Conservation (phyloP, 2,797 vertebrate genomes). For the Naso thynnoides region DNA sequence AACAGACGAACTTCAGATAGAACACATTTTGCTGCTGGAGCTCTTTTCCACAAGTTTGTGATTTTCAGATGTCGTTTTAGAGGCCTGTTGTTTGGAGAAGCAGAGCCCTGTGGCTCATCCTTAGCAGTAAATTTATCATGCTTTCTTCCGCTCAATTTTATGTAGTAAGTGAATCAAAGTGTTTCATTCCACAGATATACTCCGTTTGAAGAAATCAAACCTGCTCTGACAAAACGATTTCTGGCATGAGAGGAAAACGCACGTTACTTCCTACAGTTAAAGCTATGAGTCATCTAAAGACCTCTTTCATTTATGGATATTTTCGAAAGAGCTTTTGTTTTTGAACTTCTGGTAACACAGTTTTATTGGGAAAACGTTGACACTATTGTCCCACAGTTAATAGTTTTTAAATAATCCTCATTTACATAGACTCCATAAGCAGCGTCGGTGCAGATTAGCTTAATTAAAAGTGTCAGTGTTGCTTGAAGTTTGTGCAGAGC, state of each 20-base stretch:
- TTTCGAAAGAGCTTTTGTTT: neutral
- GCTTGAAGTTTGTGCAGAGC: constrained; percentile 59
- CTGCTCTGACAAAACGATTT: constrained; percentile 38
- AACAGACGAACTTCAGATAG: neutral
- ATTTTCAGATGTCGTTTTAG: neutral
- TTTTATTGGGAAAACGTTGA: constrained; percentile 5
- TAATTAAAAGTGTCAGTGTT: constrained; percentile 56
- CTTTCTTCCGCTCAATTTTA: constrained; percentile 22
- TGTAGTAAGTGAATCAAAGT: constrained; percentile 36
- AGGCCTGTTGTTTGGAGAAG: neutral
- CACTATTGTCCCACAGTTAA: constrained; percentile 3
- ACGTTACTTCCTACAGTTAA: constrained; percentile 11
- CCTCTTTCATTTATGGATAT: constrained; percentile 11
- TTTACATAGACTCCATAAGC: constrained; percentile 38
- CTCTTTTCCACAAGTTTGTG: constrained; percentile 8
- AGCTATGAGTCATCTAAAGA: constrained; percentile 26
- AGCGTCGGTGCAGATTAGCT: constrained; percentile 24
- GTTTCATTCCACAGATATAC: constrained; percentile 37
- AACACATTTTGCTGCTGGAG: neutral
- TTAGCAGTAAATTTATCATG: constrained; percentile 30
- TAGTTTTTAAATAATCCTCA: constrained; percentile 34
- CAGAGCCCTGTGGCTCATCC: constrained; percentile 9
- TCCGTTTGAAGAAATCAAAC: constrained; percentile 47
- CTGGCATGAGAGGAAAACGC: constrained; percentile 28
- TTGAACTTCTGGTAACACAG: neutral